Evolutionary conservation across 2,888 invertebrate genomes (phyloP).

Genomic region (Leucania comma): DNA sequence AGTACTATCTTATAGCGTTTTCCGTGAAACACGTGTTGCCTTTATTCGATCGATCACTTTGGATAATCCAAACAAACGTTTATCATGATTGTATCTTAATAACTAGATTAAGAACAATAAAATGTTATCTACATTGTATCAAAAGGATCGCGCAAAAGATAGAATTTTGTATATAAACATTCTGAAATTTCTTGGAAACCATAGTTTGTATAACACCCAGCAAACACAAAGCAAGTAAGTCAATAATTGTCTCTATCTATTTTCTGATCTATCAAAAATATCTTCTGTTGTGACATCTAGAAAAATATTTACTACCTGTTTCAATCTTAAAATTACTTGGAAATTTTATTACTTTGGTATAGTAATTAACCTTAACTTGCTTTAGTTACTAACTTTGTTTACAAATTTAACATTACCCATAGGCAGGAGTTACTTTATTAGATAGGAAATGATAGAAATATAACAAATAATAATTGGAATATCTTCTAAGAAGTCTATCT

Average conservation of each 20-base stretch:
- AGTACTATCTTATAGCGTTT: not conserved
- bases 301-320: not conserved
- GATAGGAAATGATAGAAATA: too few relatives aligned
- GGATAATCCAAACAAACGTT: conserved; percentile 46
- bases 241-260: too few relatives aligned
- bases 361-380: not conserved
- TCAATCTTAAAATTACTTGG: not conserved
- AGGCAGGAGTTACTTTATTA: not conserved
- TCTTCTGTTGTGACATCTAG: not conserved
- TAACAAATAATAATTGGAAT: too few relatives aligned
- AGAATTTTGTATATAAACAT: conserved; percentile 50
- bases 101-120: conserved; percentile 51
- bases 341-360: not conserved
- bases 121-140: conserved; percentile 27
- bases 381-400: not conserved
- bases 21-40: not conserved
- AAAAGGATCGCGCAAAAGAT: conserved; percentile 14
- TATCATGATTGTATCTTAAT: conserved; percentile 50
- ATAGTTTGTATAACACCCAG: conserved; percentile 55
- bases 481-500: not conserved
- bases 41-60: conserved; percentile 37
- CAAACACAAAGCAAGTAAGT: conserved; percentile 61
- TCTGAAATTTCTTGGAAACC: not conserved
- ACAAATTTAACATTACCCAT: not conserved
- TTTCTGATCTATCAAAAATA: not conserved